Conservation (phyloP, 1,140 invertebrate genomes). For the Radopholus similis region DNA sequence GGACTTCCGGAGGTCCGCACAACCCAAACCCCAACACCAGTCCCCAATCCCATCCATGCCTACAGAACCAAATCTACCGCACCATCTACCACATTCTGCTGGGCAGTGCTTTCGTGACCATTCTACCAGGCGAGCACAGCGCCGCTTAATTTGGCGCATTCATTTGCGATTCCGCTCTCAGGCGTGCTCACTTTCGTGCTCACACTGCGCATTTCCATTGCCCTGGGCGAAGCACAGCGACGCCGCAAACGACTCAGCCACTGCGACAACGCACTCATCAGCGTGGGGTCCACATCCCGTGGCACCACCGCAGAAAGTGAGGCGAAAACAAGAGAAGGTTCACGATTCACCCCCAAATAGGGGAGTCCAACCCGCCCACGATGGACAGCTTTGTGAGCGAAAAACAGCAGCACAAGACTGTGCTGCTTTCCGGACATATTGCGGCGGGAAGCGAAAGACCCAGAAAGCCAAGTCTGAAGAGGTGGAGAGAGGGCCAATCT, state of each 20-base stretch:
- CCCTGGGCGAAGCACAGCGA: conserved; percentile 35
- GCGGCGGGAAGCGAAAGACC: background rate
- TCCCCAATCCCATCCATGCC: background rate
- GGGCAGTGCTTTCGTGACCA: conserved; percentile 50
- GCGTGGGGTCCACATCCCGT: background rate
- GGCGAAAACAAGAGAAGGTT: background rate
- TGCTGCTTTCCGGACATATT: background rate
- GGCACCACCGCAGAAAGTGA: conserved; percentile 10
- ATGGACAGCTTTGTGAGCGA: conserved; percentile 25
- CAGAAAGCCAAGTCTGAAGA: conserved; percentile 5
- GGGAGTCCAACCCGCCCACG: no score
- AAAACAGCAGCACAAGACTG: conserved; percentile 22
- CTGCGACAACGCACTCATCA: background rate
- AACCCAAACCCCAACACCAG: background rate
- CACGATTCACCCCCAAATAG: no score
- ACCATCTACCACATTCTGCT: conserved; percentile 55
- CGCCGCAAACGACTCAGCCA: conserved; percentile 40
- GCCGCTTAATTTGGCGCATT: no score
- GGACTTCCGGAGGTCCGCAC: conserved; percentile 35
- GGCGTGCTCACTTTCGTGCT: conserved; percentile 41
- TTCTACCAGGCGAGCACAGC: conserved; percentile 47
- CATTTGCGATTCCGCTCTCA: background rate
- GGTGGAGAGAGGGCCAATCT: background rate
- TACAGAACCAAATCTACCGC: conserved; percentile 52
- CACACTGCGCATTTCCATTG: conserved; percentile 51